phyloP scores from a whole-genome alignment of 2,888 invertebrate genomes.

The Lithophane socia region DNA sequence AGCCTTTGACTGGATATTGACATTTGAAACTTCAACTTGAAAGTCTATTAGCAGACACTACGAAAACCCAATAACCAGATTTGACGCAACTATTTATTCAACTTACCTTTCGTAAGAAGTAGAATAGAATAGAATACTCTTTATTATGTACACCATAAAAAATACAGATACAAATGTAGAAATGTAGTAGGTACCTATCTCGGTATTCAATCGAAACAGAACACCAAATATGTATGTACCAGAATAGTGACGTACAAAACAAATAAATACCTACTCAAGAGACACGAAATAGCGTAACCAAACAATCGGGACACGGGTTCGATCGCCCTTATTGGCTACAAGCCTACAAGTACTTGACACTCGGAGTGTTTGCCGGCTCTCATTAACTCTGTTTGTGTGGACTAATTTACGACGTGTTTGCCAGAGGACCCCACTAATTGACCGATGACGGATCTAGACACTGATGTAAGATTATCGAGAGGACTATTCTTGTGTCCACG shows the following conservation, averaged over 20 bases:
- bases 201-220: conserved; percentile 22
- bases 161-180: too few species aligned
- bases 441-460: conserved; percentile 77
- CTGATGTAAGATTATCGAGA: conserved; percentile 55
- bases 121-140: too few species aligned
- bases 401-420: conserved; percentile 89
- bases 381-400: conserved; percentile 87
- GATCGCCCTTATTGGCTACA: conserved; percentile 85
- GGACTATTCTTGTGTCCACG: conserved; percentile 42
- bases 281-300: conserved; percentile 77
- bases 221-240: conserved; percentile 22
- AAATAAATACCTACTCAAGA: conserved; percentile 80
- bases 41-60: neutral
- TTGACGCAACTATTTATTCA: neutral
- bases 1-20: conserved; percentile 4
- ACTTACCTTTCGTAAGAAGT: neutral
- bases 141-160: too few species aligned
- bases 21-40: neutral
- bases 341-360: conserved; percentile 86
- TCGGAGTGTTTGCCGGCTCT: conserved; percentile 83
- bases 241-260: conserved; percentile 66
- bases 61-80: neutral
- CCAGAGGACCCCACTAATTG: conserved; percentile 82
- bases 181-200: neutral
- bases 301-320: conserved; percentile 83